Conservation (phyloP, 2,113 vertebrate species). For the Microtus ochrogaster region DNA sequence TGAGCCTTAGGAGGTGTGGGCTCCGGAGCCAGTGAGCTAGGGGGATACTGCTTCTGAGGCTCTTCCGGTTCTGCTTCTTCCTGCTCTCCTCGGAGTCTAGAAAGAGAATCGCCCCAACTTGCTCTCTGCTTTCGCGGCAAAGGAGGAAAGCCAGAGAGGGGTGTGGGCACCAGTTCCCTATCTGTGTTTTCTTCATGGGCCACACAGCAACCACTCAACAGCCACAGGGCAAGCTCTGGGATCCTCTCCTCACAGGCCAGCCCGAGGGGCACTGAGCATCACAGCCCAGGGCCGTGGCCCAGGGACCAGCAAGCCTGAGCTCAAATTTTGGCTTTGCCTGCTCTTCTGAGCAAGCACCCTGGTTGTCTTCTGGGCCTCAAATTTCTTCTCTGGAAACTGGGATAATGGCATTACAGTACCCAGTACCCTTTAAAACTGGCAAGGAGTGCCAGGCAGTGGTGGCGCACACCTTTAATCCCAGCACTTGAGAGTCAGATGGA, state of each 20-base stretch:
- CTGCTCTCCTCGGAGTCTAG: background rate
- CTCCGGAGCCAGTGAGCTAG: background rate
- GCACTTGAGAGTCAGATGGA: no score
- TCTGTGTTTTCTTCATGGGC: conserved; percentile 29
- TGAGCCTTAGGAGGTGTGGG: no score
- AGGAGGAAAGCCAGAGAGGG: background rate
- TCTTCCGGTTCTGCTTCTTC: background rate
- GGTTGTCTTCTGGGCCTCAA: background rate
- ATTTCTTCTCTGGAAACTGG: background rate
- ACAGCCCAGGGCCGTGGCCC: background rate
- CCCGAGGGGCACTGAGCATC: background rate
- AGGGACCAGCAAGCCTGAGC: background rate
- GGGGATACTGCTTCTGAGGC: background rate
- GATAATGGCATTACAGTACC: background rate
- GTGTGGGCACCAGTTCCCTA: background rate
- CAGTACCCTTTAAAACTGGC: background rate
- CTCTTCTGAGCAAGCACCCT: background rate
- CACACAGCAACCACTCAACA: background rate
- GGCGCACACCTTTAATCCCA: no score
- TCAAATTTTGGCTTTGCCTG: conserved; percentile 21
- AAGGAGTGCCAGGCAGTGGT: background rate
- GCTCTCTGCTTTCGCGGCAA: conserved; percentile 50
- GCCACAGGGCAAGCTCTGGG: background rate
- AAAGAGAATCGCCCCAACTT: conserved; percentile 48
- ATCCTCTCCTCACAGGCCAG: background rate